Conservation (phyloP, 2,888 invertebrate species). For the Sesia bembeciformis region DNA sequence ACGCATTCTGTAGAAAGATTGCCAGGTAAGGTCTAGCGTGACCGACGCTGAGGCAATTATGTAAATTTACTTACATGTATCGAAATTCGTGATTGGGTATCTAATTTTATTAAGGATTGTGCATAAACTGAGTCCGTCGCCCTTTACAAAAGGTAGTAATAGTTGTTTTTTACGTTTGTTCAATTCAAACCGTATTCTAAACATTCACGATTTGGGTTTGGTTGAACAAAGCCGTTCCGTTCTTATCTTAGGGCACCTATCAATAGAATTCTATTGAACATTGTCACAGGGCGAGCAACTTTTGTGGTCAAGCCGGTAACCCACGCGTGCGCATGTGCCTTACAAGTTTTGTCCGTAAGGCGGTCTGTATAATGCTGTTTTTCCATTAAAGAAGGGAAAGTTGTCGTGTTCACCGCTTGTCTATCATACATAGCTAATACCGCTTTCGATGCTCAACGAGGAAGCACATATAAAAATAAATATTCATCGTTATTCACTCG, state of each 20-base stretch:
- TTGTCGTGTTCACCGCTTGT: slow-evolving; percentile 54
- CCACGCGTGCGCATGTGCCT: slow-evolving; percentile 28
- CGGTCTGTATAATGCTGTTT: slow-evolving; percentile 51
- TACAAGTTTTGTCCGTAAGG: slow-evolving; percentile 47
- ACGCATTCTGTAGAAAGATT: slow-evolving; percentile 23
- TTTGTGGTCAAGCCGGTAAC: slow-evolving; percentile 31
- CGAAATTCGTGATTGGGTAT: slow-evolving; percentile 20
- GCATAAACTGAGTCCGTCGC: too few species aligned
- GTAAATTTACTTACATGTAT: slow-evolving; percentile 15
- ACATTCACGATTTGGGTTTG: too few species aligned
- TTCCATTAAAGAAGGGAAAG: slow-evolving; percentile 67
- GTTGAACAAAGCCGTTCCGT: slow-evolving; percentile 1
- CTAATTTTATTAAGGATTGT: background rate
- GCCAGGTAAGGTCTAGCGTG: slow-evolving; percentile 20
- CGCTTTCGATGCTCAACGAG: slow-evolving; percentile 60
- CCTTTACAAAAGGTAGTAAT: background rate
- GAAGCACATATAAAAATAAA: slow-evolving; percentile 40
- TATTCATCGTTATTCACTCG: slow-evolving; percentile 1
- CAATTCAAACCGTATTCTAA: background rate
- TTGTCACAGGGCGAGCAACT: slow-evolving; percentile 19
- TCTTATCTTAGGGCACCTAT: background rate
- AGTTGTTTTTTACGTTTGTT: background rate
- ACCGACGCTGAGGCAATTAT: slow-evolving; percentile 24
- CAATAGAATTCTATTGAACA: slow-evolving; percentile 10
- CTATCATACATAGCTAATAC: slow-evolving; percentile 60